Base-by-base conservation (phyloP, 2,113 vertebrate genomes). In the Chaetodon auriga region DNA sequence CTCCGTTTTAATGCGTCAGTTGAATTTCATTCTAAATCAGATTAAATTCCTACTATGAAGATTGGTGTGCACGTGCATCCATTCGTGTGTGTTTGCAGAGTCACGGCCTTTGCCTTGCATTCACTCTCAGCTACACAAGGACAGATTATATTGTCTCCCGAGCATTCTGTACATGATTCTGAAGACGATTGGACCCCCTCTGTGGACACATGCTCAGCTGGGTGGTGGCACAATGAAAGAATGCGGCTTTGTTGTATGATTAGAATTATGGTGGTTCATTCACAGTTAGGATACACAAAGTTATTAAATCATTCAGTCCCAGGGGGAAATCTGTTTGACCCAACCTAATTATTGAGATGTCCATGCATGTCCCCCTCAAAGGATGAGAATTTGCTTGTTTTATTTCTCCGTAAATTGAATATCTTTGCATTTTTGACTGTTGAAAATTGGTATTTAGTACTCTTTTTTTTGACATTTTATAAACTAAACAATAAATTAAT, bases 11-110 rank as follows among this genome's bases (percentile, higher is more conserved):
- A 61, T 57, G 76, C 82, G 69, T 4, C 8, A 43, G 61, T 74
- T 41, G 13, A 73, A 63, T 88, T 84, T 80, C 63, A 68, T 23
- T 54, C 21, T 25, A n/a, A 74, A 75, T 85, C 71, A 23, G 35
- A 57, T 73, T 70, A 36, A 38, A 72, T 73, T 10, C 9, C 48
- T 19, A 21, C 70, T 30, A 68, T 80, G 58, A 30, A 19, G 46
- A 68, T 23, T 5, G 35, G 41, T 53, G 68, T 66, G n/a, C 45
- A 23, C 8, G 6, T 15, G 10, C 15, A 11, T 19, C 7, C 53
- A 25, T 66, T 12, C 45, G 30, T 8, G 3, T 55, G 23, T 35
- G n/a, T 23, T 9, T 49, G 43, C 35, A 21, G 19, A 58, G 48
- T 77, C 25, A 0, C 0, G 0, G 30, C 18, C 2, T 78, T 38